Base-by-base conservation (phyloP, 2,113 vertebrate species). In the Carollia perspicillata region DNA sequence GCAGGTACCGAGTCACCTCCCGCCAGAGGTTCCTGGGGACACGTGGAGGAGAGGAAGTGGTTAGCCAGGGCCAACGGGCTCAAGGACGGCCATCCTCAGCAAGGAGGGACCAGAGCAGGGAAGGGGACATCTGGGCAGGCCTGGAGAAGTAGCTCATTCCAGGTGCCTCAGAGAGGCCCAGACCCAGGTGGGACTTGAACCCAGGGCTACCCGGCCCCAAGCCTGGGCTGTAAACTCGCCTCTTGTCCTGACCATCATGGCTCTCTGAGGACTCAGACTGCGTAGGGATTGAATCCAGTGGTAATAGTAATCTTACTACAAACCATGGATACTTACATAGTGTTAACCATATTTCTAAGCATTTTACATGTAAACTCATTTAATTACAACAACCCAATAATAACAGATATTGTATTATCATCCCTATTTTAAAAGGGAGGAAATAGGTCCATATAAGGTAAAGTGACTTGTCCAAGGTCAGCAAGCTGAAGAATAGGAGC, bases 1-100 rank as follows among this genome's bases (percentile, higher is more conserved):
- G 99, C 97, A 99, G 98, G 5, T 99, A 98, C 30, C 9, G 98
- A 93, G 99, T 99, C 95, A 99, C 99, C 0, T 99, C 98, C 55
- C 99, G 98, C 99, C 99, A 99, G 18, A 99, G 97, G 95, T 98
- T 98, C 97, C 99, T 99, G 97, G 2, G 17, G 37, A 86, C 0
- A 6, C 28, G 3, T 0, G 22, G 13, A 37, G 53, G 42, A 79
- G 13, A 47, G 51, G 42, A 28, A 60, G 5, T 0, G 2, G 30
- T 90, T 35, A 69, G 72, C 14, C 30, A 8, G 12, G 40, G 63
- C 30, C 33, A 6, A 33, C 18, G 1, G 2, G 28, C 55, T 35
- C 6, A 1, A 60, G 6, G n/a, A 4, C 5, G 12, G 16, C 6
- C 3, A 4, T 40, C 58, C 26, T n/a, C 3, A 0, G 17, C 7